Evolutionary conservation across 2,888 invertebrate species (phyloP), one percentile per base, ranked within the genome.

Genomic region (Cyclophora punctaria): DNA sequence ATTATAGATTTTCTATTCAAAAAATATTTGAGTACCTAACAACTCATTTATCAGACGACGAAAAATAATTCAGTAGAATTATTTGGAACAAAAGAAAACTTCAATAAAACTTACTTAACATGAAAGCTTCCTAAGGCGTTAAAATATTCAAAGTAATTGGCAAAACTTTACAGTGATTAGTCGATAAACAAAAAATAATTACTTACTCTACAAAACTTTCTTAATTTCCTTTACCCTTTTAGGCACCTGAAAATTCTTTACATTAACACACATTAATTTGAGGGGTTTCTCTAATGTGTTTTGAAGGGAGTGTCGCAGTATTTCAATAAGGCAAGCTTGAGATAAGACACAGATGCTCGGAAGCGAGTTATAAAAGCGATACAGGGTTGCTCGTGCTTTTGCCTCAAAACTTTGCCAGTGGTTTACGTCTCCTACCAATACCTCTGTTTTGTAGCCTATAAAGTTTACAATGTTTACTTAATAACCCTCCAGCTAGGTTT

Each of bases 321-420:
- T 61, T 56, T 60, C 57, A 60, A 51, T 55, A 54, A 55, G 53
- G 62, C 37, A 37, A 37, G 37, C 50, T 57, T 51, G 51, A 55
- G 51, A 53, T 44, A 48, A 52, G 64, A 53, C 71, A 48, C 78
- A 80, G 78, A 70, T 80, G 79, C 66, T 67, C 48, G 34, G 46
- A 69, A 76, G 67, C 73, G 73, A 75, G 71, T 73, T 71, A 74
- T 71, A 67, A 77, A 75, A 69, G 68, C 67, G 65, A 64, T 62
- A 60, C 62, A 63, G 58, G 55, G 64, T 56, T 59, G 34, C 20
- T 33, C 20, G 33, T 5, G 6, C 6, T 54, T 57, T 49, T 57
- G 55, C 60, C 52, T 57, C 61, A 56, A 64, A 74, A 74, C 66
- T 73, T 71, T 62, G 53, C 51, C 60, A 56, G 52, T 56, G 52